Base-by-base conservation (phyloP, 2,113 vertebrate genomes). In the Apeltes quadracus region DNA sequence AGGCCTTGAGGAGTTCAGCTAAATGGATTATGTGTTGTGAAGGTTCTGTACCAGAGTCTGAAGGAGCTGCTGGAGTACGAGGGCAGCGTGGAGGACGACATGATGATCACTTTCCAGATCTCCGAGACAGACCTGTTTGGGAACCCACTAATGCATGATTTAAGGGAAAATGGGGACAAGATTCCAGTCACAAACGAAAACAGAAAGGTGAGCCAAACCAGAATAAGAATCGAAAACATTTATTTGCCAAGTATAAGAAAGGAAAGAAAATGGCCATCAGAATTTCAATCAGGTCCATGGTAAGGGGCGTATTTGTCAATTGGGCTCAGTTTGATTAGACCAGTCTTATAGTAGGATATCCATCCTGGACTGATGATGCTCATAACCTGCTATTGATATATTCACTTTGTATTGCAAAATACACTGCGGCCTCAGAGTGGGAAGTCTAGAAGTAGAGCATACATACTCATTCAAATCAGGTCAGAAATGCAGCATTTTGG, bases 31-130 rank as follows among this genome's bases (percentile, higher is more conserved):
- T 44, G 2, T 38, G 8, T 12, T 62, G 25, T 18, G 18, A 84
- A 99, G 98, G 95, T 98, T 92, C 93, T 99, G 11, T 91, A 93
- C 91, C 97, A 98, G 93, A 99, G 98, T 89, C 91, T 99, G 89
- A 97, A 94, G 88, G 96, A 98, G 86, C 93, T 99, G 32, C 55
- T 95, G 83, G 95, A 95, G 72, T 98, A 99, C 75, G 96, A 98
- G 86, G 98, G 98, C 84, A 97, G 93, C 18, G 97, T 99, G 81
- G 97, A 99, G 91, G 97, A 98, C 5, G 98, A 99, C 79, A 98
- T 99, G 97, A 99, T 99, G 98, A 97, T 99, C 89, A 99, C 98
- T 1, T 99, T 98, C 92, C 98, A 99, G 85, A 99, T 99, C 76
- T 98, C 97, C 56, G 96, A 98, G 75, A 98, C 96, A 0, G 98